Evolutionary conservation across 2,113 vertebrate genomes (phyloP), one percentile per base, ranked within the genome.

Genomic region (Protobothrops mucrosquamatus): DNA sequence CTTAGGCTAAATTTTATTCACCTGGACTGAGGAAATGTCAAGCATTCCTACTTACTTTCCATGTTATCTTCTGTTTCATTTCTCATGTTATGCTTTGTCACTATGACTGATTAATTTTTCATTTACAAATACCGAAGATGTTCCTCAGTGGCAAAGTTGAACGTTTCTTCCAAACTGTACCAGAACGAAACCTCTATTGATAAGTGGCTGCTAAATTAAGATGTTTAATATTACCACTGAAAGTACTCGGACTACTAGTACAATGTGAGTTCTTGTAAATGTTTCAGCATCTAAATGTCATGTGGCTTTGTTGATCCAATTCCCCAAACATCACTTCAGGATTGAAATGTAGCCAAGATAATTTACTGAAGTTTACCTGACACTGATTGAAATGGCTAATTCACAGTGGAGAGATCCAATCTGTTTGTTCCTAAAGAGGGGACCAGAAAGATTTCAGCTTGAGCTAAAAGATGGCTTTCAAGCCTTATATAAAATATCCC

Each of bases 211-310:
- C 87, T 91, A 91, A 88, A 85, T 93, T 85, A 93, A 91, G 89
- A 74, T 23, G 87, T 61, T 85, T 93, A 89, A 54, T 91, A 93
- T 93, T 91, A 93, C 87, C 90, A 85, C 81, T 93, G 90, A 87
- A 89, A 91, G 54, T 26, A 91, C 54, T 91, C 34, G 87, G 64
- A 56, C 61, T 85, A 91, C 54, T 85, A 59, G 46, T 29, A 87
- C 87, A 93, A 61, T 46, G 6, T 52, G 93, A 52, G 61, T 85
- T 89, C 87, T 85, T 91, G 54, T 61, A 87, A 89, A 88, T 91
- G 85, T 92, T 89, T 92, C 69, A 89, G 87, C 89, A 81, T 69
- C 74, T 89, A 89, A 92, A 89, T 92, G 87, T 59, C 93, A 93
- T 46, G 39, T 57, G 87, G 64, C 85, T 85, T 91, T 51, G 89